Conservation (phyloP, 2,797 vertebrate genomes). For the Aselliscus stoliczkanus region DNA sequence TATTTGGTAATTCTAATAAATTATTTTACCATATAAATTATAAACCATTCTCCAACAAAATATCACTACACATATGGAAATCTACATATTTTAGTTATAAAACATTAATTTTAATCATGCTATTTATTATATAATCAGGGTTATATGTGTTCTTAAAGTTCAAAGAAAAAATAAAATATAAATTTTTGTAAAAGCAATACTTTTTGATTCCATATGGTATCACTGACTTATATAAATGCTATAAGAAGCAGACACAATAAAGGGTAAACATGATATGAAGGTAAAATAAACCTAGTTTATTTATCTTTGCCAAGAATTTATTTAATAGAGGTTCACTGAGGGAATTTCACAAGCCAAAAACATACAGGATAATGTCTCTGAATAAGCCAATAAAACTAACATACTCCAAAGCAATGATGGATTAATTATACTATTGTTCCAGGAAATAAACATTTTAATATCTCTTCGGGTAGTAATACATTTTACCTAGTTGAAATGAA, state of each 20-base stretch:
- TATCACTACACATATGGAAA: not conserved
- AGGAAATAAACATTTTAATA: conserved; percentile 33
- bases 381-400: not conserved
- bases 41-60: conserved; percentile 21
- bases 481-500: conserved; percentile 63
- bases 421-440: not conserved
- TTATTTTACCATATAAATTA: conserved; percentile 28
- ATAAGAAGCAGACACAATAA: not conserved
- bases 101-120: conserved; percentile 41
- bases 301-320: not conserved
- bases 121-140: not conserved
- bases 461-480: conserved; percentile 51
- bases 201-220: not conserved
- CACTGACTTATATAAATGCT: not conserved
- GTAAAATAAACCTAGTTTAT: conserved; percentile 29
- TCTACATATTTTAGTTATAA: not conserved
- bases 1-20: conserved; percentile 16
- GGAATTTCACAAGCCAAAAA: not conserved
- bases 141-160: not conserved
- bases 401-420: not conserved
- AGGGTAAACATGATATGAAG: not conserved
- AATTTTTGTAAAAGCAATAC: not conserved
- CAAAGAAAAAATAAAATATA: conserved; percentile 11
- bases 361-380: not conserved
- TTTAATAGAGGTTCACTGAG: not conserved